A percentile compares a stretch with the other conserved stretches of the same genome.
These are phyloP conservation scores for Pluvialis apricaria DNA, from an alignment of 2,113 vertebrate genomes.

Conservation along the genomic window DNA sequence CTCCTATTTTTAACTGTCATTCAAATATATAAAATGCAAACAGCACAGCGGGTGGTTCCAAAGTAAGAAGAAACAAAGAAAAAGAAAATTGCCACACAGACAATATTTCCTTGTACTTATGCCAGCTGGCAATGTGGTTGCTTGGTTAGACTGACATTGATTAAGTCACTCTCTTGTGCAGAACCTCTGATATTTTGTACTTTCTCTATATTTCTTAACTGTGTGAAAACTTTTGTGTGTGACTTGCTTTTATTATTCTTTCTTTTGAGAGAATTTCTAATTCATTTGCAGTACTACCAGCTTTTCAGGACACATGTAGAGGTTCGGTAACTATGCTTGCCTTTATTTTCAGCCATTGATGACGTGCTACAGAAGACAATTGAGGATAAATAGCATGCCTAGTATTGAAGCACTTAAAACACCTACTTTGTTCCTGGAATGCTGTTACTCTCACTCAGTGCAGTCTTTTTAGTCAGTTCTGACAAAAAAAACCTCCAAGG, in stretches of 20 bases:
- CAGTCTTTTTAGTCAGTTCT: background rate
- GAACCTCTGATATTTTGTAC: slow-evolving; percentile 8
- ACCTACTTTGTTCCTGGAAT: background rate
- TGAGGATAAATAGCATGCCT: background rate
- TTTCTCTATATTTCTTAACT: background rate
- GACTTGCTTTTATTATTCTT: slow-evolving; percentile 5
- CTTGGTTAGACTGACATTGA: background rate
- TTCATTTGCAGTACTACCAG: background rate
- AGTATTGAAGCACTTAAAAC: background rate
- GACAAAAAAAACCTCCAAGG: background rate
- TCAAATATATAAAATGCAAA: slow-evolving; percentile 23
- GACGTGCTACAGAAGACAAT: background rate
- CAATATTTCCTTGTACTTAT: slow-evolving; percentile 15
- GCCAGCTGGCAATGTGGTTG: background rate
- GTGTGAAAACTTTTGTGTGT: background rate
- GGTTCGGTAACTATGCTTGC: background rate
- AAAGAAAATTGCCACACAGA: background rate
- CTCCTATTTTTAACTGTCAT: slow-evolving; percentile 33
- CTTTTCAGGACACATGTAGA: background rate
- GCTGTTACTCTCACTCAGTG: background rate
- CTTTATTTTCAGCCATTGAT: background rate
- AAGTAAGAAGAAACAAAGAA: slow-evolving; percentile 29
- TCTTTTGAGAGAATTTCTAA: slow-evolving; percentile 1
- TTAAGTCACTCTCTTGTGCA: slow-evolving; percentile 23
- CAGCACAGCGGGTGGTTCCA: background rate